Percentiles rank a stretch among this genome's conserved stretches.
Evolutionary conservation across 1,140 invertebrate species (phyloP).

Genomic region (Cecropterus lyciades): DNA sequence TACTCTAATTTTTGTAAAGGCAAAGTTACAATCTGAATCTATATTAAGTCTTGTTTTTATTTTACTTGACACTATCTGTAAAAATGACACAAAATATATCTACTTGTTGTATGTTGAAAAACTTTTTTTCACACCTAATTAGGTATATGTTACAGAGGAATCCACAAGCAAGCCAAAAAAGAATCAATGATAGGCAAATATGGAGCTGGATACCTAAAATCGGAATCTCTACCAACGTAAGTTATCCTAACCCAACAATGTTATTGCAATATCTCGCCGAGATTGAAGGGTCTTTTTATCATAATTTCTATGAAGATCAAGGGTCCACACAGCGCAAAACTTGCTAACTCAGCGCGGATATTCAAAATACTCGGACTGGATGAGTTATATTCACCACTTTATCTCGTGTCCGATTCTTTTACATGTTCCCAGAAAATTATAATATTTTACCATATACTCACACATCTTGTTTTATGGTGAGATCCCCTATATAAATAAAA

Average conservation of each 20-base stretch:
- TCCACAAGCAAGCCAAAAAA: too few relatives aligned
- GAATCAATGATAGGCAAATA: neutral
- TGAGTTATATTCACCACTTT: slow-evolving; percentile 19
- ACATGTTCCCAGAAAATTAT: neutral
- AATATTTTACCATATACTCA: neutral
- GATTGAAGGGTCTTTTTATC: slow-evolving; percentile 57
- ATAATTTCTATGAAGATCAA: slow-evolving; percentile 57
- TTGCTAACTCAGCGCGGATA: slow-evolving; percentile 40
- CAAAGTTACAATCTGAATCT: too few relatives aligned
- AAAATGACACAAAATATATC: too few relatives aligned
- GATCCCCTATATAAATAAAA: too few relatives aligned
- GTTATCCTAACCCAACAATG: slow-evolving; percentile 36
- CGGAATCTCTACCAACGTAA: slow-evolving; percentile 6
- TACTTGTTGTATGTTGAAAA: too few relatives aligned
- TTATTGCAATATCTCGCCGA: slow-evolving; percentile 49
- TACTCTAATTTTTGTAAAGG: too few relatives aligned
- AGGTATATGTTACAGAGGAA: too few relatives aligned
- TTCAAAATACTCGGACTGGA: slow-evolving; percentile 27
- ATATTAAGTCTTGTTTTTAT: too few relatives aligned
- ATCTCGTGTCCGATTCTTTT: slow-evolving; percentile 9
- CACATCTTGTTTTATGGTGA: too few relatives aligned
- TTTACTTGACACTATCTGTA: too few relatives aligned
- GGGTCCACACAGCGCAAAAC: slow-evolving; percentile 36
- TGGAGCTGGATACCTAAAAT: neutral
- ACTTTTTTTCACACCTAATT: too few relatives aligned